These are phyloP conservation scores for Drosophila yakuba DNA, from an alignment of 1,140 invertebrate species.

Conservation along the genomic window DNA sequence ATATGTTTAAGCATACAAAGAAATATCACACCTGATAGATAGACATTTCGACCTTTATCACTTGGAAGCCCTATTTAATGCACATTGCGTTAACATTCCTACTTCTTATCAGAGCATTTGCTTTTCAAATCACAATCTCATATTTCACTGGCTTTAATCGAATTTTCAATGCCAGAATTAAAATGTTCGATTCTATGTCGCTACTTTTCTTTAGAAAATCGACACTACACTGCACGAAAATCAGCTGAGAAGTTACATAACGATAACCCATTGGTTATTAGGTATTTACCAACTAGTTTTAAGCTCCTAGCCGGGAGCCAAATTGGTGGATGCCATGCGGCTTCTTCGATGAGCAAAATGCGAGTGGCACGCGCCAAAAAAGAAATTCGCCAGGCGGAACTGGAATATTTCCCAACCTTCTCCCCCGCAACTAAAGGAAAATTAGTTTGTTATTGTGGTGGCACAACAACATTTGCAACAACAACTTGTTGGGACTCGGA, in stretches of 20 bases:
- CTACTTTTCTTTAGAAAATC: neutral
- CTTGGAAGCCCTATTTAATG: neutral
- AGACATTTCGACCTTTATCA: slow-evolving; percentile 12
- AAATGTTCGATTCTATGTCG: neutral
- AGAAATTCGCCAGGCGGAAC: slow-evolving; percentile 21
- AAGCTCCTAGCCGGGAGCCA: slow-evolving; percentile 13
- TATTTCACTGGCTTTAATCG: neutral
- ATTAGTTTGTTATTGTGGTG: slow-evolving; percentile 50
- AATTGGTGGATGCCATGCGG: slow-evolving; percentile 34
- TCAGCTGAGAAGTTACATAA: slow-evolving; percentile 7
- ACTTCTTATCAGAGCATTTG: slow-evolving; percentile 20
- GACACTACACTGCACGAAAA: neutral
- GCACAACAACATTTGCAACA: neutral
- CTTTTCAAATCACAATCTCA: slow-evolving; percentile 27
- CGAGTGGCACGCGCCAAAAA: slow-evolving; percentile 66
- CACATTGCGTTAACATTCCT: slow-evolving; percentile 17
- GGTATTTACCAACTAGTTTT: neutral
- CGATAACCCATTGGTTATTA: neutral
- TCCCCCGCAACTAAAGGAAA: slow-evolving; percentile 16
- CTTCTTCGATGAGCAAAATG: slow-evolving; percentile 25
- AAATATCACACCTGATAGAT: neutral
- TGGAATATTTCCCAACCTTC: slow-evolving; percentile 3
- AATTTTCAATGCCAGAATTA: neutral
- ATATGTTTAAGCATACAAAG: too few species aligned
- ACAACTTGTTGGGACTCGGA: slow-evolving; percentile 43